Evolutionary conservation across 2,888 invertebrate genomes (phyloP), one percentile per base, ranked within the genome.

Genomic region (Ceratothoa steindachneri): DNA sequence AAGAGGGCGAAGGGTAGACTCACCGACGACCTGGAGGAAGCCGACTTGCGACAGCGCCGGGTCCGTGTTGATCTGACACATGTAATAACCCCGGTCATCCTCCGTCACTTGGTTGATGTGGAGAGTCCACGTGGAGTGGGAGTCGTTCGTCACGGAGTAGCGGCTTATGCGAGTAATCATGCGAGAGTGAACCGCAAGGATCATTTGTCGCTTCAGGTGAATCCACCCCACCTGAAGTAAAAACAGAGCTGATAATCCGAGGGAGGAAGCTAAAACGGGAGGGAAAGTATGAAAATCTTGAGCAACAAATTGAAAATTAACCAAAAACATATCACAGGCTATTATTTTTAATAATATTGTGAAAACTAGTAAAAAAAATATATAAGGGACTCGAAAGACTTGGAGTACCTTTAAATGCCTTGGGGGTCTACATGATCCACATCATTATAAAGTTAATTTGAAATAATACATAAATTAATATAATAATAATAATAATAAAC

Each of bases 41-140:
- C 95, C 95, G 51, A 94, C 93, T 88, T 95, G 95, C 84, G 93
- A 94, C 83, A 95, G 94, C 94, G 95, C 95, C 0, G 95, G 95
- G 85, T 93, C 92, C 67, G 95, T 94, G 85, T 95, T 95, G 66
- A 80, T 71, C 73, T 81, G 81, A 30, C 80, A 80, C 81, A 81
- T 80, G 74, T 81, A 81, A 71, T 77, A 78, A 52, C 95, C 95
- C 52, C 94, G 87, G 85, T 95, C 95, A 83, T 93, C 92, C 83
- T 93, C 92, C 85, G 95, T 94, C 71, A 94, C 95, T 83, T 92
- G 92, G 84, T 90, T 93, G 81, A 95, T 93, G 85, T 95, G 93
- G 76, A 95, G 87, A 80, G 93, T 86, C 94, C 94, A 95, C 67
- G 93, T 94, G 87, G 93, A 93, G 69, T 93, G 93, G 84, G 93